Evolutionary conservation across 2,797 vertebrate genomes (phyloP).

Genomic region (Poecilia picta): DNA sequence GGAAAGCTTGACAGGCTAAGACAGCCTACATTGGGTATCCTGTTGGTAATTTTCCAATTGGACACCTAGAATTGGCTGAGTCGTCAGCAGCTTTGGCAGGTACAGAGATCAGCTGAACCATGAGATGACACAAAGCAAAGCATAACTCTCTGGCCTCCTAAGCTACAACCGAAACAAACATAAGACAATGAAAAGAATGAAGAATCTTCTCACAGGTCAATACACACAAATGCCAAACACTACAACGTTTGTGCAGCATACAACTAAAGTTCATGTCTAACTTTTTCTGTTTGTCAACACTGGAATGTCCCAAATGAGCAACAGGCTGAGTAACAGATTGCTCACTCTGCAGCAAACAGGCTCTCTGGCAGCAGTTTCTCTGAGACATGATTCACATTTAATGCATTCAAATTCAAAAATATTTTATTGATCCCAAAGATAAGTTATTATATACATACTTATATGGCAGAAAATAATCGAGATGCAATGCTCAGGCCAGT

Average conservation of each 20-base stretch:
- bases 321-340: slow-evolving; percentile 1
- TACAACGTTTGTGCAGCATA: neutral
- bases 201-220: neutral
- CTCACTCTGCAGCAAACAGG: neutral
- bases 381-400: neutral
- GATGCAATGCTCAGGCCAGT: neutral
- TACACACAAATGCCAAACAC: neutral
- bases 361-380: neutral
- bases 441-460: neutral
- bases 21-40: neutral
- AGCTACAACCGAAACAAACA: neutral
- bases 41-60: neutral
- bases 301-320: neutral
- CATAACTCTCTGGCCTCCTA: neutral
- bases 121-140: neutral
- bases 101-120: neutral
- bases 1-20: neutral
- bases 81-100: neutral
- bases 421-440: neutral
- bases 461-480: neutral
- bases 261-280: neutral
- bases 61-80: neutral
- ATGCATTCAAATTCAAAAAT: neutral
- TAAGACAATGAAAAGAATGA: neutral
- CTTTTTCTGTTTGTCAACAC: neutral